Conservation (phyloP, 2,888 invertebrate genomes). For the Conistra vaccinii region DNA sequence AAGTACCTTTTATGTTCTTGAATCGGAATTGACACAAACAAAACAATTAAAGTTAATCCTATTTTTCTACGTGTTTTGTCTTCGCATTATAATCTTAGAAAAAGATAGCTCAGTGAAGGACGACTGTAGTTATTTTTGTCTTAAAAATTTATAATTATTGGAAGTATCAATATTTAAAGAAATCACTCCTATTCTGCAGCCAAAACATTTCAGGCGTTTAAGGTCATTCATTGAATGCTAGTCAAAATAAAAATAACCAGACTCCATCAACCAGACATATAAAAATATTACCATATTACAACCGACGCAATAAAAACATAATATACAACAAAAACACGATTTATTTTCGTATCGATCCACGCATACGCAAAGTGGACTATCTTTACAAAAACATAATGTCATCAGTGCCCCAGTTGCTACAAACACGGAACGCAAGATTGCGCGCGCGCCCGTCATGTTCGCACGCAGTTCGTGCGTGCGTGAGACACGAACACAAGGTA, state of each 20-base stretch:
- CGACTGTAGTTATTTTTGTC: background rate
- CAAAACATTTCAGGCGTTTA: background rate
- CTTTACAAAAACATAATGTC: conserved; percentile 65
- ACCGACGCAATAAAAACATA: conserved; percentile 11
- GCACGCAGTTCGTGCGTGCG: conserved; percentile 70
- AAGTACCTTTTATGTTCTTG: background rate
- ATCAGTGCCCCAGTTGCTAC: conserved; percentile 66
- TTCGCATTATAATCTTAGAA: background rate
- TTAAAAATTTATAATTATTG: background rate
- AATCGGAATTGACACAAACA: conserved; percentile 23
- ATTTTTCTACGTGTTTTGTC: background rate
- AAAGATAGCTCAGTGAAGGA: background rate
- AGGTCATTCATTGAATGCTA: background rate
- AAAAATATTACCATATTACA: background rate
- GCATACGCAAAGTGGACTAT: conserved; percentile 35
- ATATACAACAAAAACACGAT: conserved; percentile 27
- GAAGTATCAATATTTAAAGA: too few relatives aligned
- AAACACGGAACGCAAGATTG: conserved; percentile 56
- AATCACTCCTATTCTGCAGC: background rate
- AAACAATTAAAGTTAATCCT: conserved; percentile 33
- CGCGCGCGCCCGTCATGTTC: conserved; percentile 50
- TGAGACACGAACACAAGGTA: background rate
- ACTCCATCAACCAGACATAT: background rate
- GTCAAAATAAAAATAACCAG: background rate
- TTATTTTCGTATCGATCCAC: conserved; percentile 30